Conservation (phyloP, 2,797 vertebrate genomes). For the Coreius guichenoti region DNA sequence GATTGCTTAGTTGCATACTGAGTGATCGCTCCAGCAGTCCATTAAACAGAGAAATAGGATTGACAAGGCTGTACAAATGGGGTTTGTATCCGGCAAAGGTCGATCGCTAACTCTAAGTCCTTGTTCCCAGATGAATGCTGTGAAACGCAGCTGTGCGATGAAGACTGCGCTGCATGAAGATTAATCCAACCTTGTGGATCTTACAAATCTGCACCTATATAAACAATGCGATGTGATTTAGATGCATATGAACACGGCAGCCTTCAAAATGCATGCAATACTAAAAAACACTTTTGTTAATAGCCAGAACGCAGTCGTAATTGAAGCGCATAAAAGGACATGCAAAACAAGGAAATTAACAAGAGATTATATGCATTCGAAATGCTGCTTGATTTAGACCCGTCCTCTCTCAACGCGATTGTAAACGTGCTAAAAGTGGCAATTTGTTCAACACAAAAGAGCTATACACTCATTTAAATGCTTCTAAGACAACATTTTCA, state of each 20-base stretch:
- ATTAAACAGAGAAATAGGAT: slow-evolving; percentile 57
- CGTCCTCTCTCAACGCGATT: slow-evolving; percentile 11
- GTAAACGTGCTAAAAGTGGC: slow-evolving; percentile 49
- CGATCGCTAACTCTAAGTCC: slow-evolving; percentile 36
- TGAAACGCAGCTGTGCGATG: not conserved
- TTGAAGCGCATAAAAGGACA: slow-evolving; percentile 29
- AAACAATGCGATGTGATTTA: slow-evolving; percentile 13
- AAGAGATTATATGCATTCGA: slow-evolving; percentile 27
- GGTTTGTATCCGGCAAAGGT: slow-evolving; percentile 40
- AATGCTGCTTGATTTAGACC: slow-evolving; percentile 14
- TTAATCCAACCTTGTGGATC: slow-evolving; percentile 18
- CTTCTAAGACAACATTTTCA: slow-evolving; percentile 56
- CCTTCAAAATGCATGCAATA: slow-evolving; percentile 32
- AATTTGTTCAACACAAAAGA: slow-evolving; percentile 59
- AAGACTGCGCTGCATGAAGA: slow-evolving; percentile 11
- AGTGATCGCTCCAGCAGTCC: slow-evolving; percentile 45
- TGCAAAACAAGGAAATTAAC: slow-evolving; percentile 42
- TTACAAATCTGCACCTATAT: not conserved
- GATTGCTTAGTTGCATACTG: slow-evolving; percentile 56
- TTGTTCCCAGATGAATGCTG: slow-evolving; percentile 3
- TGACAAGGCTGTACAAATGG: slow-evolving; percentile 53
- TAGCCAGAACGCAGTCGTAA: slow-evolving; percentile 21
- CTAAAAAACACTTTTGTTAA: slow-evolving; percentile 48
- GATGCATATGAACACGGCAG: not conserved
- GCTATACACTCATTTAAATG: slow-evolving; percentile 49